Evolutionary conservation across 2,113 vertebrate species (phyloP).

Genomic region (Lethenteron reissneri): DNA sequence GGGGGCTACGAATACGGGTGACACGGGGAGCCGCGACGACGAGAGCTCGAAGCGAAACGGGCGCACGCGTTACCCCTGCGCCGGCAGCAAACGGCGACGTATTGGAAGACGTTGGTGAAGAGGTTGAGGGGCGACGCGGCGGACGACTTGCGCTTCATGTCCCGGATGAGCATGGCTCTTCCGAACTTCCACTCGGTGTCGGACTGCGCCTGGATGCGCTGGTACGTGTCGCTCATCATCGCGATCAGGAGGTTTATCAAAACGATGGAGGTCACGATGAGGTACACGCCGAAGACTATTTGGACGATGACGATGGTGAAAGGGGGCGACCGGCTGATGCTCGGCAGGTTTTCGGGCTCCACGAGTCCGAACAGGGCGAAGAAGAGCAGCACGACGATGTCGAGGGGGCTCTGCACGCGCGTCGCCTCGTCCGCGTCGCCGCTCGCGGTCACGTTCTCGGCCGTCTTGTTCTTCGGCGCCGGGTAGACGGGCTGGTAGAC

Average conservation of each 20-base stretch:
- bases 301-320: conserved; percentile 14
- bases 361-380: conserved; percentile 22
- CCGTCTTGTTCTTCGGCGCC: background rate
- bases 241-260: conserved; percentile 24
- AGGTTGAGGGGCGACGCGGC: conserved; percentile 22
- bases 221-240: conserved; percentile 28
- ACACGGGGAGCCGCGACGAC: background rate
- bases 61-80: conserved; percentile 14
- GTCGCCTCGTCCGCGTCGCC: too few species aligned
- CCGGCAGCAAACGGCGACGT: conserved; percentile 18
- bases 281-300: conserved; percentile 20
- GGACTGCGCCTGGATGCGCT: conserved; percentile 23
- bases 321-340: conserved; percentile 11
- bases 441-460: background rate
- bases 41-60: background rate
- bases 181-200: conserved; percentile 27
- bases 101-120: conserved; percentile 20
- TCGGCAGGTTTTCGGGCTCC: conserved; percentile 15
- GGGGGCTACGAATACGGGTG: background rate
- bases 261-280: conserved; percentile 21
- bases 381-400: conserved; percentile 19
- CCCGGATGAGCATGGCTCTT: conserved; percentile 20
- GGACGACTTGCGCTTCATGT: conserved; percentile 21
- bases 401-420: conserved; percentile 13
- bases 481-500: conserved; percentile 21